Conservation (phyloP, 1,140 invertebrate species). For the Polyergus mexicanus region DNA sequence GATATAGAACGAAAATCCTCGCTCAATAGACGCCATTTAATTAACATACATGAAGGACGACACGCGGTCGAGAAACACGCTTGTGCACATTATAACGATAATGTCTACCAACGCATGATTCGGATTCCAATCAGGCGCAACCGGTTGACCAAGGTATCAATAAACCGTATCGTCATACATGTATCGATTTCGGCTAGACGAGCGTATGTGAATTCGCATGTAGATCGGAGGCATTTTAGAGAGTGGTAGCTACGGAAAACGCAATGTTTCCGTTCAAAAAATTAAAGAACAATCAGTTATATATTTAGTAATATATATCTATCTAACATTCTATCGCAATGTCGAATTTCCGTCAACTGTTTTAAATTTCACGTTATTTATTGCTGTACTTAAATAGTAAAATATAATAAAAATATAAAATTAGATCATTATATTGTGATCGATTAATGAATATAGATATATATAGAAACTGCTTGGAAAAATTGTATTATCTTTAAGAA, state of each 20-base stretch:
- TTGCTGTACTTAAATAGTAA: not conserved
- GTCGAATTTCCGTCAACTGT: not conserved
- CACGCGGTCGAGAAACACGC: conserved; percentile 23
- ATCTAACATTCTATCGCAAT: conserved; percentile 2
- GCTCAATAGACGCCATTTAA: conserved; percentile 7
- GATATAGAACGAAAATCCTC: not conserved
- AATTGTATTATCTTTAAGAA: not conserved
- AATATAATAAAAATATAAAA: no score
- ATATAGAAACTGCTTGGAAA: not conserved
- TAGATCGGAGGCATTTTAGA: not conserved
- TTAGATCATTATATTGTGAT: not conserved
- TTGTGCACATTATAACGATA: not conserved
- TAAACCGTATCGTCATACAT: conserved; percentile 44
- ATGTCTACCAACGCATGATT: conserved; percentile 40
- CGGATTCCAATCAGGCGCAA: conserved; percentile 58
- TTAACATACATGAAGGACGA: conserved; percentile 50
- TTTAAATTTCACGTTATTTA: not conserved
- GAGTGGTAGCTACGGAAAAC: not conserved
- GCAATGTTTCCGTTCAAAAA: conserved; percentile 30
- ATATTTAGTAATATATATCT: not conserved
- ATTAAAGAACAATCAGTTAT: conserved; percentile 18
- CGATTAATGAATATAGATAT: not conserved
- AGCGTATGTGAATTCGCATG: not conserved
- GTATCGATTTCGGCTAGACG: conserved; percentile 44
- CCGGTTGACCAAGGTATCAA: conserved; percentile 62